phyloP scores from a whole-genome alignment of 2,888 invertebrate genomes.

The Chloroclystis v-ata region DNA sequence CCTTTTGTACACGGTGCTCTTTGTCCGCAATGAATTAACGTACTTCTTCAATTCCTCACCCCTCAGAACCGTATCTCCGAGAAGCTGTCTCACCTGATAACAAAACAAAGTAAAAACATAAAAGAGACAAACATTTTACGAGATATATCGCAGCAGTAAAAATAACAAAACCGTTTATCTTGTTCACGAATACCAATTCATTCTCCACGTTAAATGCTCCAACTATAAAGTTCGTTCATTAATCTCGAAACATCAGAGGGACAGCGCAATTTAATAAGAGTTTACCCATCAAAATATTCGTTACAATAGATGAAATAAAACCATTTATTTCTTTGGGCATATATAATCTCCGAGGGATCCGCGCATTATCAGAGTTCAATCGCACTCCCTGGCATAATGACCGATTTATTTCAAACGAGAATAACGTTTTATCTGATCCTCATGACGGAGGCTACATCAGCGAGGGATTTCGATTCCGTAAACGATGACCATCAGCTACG shows the following conservation, averaged over 20 bases:
- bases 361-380: slow-evolving; percentile 46
- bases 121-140: slow-evolving; percentile 13
- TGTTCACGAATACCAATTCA: slow-evolving; percentile 2
- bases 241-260: slow-evolving; percentile 14
- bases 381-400: slow-evolving; percentile 50
- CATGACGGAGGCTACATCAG: slow-evolving; percentile 31
- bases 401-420: slow-evolving; percentile 56
- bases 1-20: slow-evolving; percentile 89
- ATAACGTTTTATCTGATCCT: slow-evolving; percentile 52
- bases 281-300: slow-evolving; percentile 23
- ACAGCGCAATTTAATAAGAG: slow-evolving; percentile 21
- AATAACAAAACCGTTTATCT: slow-evolving; percentile 3
- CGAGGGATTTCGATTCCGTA: slow-evolving; percentile 19
- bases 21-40: slow-evolving; percentile 87
- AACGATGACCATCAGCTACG: slow-evolving; percentile 19
- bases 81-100: slow-evolving; percentile 63
- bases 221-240: slow-evolving; percentile 22
- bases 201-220: slow-evolving; percentile 4
- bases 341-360: slow-evolving; percentile 41
- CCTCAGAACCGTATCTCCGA: slow-evolving; percentile 83
- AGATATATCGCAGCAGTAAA: slow-evolving; percentile 9
- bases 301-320: slow-evolving; percentile 38
- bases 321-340: slow-evolving; percentile 37
- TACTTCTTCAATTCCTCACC: slow-evolving; percentile 92
- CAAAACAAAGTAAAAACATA: slow-evolving; percentile 23